Percentiles rank a stretch among this genome's conserved stretches.
These are phyloP conservation scores for Mantis religiosa DNA, from an alignment of 2,888 invertebrate genomes.

Conservation along the genomic window DNA sequence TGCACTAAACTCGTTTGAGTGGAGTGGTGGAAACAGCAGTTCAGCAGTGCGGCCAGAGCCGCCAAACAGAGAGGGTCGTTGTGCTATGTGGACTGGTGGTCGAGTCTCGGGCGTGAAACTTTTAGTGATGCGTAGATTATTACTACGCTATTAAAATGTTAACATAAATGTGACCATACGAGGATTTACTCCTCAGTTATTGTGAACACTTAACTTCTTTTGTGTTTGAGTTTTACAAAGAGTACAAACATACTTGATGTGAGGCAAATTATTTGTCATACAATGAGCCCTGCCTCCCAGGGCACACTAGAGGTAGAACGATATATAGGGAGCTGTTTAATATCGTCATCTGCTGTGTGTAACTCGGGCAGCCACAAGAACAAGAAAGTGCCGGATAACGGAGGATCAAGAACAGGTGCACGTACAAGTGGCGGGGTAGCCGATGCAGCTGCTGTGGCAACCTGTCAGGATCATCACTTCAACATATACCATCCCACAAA, in stretches of 20 bases:
- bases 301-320: conserved; percentile 58
- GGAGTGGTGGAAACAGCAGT: conserved; percentile 10
- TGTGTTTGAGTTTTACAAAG: background rate
- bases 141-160: background rate
- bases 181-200: background rate
- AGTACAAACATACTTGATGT: background rate
- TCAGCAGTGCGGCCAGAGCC: conserved; percentile 23
- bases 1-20: background rate
- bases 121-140: background rate
- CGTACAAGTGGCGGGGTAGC: background rate
- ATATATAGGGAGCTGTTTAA: conserved; percentile 60
- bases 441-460: background rate
- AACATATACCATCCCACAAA: conserved; percentile 4
- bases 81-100: background rate
- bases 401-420: background rate
- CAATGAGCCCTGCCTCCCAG: conserved; percentile 69
- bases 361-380: conserved; percentile 29
- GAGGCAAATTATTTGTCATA: background rate
- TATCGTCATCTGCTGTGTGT: conserved; percentile 45
- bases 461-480: background rate
- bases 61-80: background rate
- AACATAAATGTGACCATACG: background rate
- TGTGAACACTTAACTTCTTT: background rate
- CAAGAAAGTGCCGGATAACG: conserved; percentile 21
- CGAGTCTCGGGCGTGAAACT: background rate